Percentiles rank a stretch among this genome's conserved stretches.
phyloP scores from a whole-genome alignment of 2,797 vertebrate genomes.

The Podarcis lilfordi region DNA sequence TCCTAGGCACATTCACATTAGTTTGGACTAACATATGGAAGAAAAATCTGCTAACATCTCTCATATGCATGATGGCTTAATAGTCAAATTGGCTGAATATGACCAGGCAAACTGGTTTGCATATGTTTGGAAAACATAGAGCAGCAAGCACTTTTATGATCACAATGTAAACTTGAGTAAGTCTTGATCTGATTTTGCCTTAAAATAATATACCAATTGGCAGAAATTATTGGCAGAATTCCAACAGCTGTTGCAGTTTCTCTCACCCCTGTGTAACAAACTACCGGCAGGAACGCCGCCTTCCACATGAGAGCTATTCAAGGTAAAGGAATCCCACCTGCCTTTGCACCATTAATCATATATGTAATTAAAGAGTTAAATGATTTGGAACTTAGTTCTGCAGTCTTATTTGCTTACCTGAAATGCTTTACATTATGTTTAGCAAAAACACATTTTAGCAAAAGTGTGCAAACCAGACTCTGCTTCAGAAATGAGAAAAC shows the following conservation, averaged over 20 bases:
- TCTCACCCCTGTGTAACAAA: not conserved
- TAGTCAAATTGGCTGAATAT: not conserved
- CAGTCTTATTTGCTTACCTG: constrained; percentile 32
- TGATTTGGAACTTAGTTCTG: constrained; percentile 33
- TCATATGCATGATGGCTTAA: no score
- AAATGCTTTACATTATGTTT: constrained; percentile 54
- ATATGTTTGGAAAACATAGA: not conserved
- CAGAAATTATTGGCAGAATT: not conserved
- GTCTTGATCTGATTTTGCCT: constrained; percentile 5
- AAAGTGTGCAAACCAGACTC: constrained; percentile 53
- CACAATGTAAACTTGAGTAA: not conserved
- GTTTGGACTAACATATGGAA: no score
- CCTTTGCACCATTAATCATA: not conserved
- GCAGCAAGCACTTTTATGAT: not conserved
- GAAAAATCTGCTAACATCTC: no score
- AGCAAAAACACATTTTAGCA: constrained; percentile 34
- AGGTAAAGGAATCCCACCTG: not conserved
- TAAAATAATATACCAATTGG: constrained; percentile 8
- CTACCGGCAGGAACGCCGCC: not conserved
- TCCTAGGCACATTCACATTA: not conserved
- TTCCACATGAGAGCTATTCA: not conserved
- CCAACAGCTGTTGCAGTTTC: not conserved
- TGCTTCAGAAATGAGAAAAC: constrained; percentile 74
- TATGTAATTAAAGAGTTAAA: constrained; percentile 21
- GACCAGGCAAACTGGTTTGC: not conserved